Percentiles rank a stretch among this genome's conserved stretches.
Conservation (phyloP, 2,888 invertebrate species). For the Clepsis dumicolana region DNA sequence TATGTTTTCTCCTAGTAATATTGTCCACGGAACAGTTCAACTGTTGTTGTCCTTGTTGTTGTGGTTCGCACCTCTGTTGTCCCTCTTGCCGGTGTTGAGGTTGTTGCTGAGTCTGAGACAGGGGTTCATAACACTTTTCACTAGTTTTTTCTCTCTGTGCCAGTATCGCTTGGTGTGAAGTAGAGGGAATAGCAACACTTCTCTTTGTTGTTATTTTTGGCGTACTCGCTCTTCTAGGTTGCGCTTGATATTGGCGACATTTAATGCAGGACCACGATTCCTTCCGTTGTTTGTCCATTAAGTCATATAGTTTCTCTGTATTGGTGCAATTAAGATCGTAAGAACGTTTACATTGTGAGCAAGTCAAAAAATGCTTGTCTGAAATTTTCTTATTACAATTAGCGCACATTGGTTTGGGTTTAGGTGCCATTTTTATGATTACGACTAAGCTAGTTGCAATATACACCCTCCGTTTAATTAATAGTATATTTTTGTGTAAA, state of each 20-base stretch:
- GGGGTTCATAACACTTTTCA: not conserved
- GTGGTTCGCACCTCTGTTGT: not conserved
- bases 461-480: no score
- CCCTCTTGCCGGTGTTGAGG: no score
- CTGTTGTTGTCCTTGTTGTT: not conserved
- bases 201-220: conserved; percentile 8
- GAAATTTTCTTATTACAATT: not conserved
- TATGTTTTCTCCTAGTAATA: conserved; percentile 3
- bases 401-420: not conserved
- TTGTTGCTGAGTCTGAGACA: not conserved
- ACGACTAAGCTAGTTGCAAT: no score
- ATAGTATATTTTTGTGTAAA: no score
- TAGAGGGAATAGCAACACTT: not conserved
- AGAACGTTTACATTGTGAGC: not conserved
- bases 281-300: not conserved
- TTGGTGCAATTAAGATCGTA: not conserved
- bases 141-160: not conserved
- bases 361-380: not conserved
- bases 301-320: not conserved
- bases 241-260: not conserved
- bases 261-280: not conserved
- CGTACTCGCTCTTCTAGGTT: not conserved
- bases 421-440: not conserved
- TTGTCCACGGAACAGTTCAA: not conserved
- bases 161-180: not conserved